A percentile compares a stretch with the other conserved stretches of the same genome.
phyloP scores from a whole-genome alignment of 2,113 vertebrate genomes.

The human region GRCh38 chr9:16080001-16080500 shows the following conservation, averaged over 20 bases:
- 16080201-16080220: neutral
- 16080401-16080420: neutral
- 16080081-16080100: neutral
- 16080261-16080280: neutral
- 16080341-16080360: neutral
- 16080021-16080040: neutral
- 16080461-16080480: neutral
- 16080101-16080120: neutral
- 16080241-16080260: slow-evolving; percentile 13
- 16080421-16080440: neutral
- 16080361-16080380: neutral
- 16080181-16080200: neutral
- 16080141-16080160: neutral
- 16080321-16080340: neutral
- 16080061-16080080: neutral
- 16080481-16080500: neutral
- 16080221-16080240: neutral
- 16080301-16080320: neutral
- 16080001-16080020: neutral
- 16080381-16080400: neutral
- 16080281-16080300: slow-evolving; percentile 17
- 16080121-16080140: neutral
- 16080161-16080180: neutral
- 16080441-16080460: neutral
- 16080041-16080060: neutral